These are phyloP conservation scores for Penaeus vannamei DNA, from an alignment of 1,140 invertebrate genomes.

Conservation along the genomic window DNA sequence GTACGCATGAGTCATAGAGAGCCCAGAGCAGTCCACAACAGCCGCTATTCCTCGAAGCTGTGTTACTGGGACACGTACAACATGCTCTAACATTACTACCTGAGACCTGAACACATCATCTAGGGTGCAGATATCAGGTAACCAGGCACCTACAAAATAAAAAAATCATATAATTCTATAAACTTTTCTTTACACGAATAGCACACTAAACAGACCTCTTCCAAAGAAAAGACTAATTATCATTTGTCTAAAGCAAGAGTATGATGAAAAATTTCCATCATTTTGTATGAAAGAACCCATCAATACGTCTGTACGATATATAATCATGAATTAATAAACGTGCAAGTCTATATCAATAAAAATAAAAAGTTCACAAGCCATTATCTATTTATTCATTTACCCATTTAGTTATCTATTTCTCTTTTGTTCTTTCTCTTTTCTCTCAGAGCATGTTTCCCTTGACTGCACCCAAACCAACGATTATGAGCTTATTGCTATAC, in stretches of 20 bases:
- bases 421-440: background rate
- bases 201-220: too few species aligned
- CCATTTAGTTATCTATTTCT: background rate
- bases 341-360: background rate
- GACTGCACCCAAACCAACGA: too few species aligned
- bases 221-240: too few species aligned
- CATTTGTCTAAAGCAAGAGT: too few species aligned
- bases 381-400: background rate
- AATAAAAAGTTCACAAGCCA: too few species aligned
- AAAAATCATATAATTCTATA: background rate
- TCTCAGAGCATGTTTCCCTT: background rate
- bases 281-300: too few species aligned
- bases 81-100: constrained; percentile 64
- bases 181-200: background rate
- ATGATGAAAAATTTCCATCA: too few species aligned
- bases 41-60: constrained; percentile 64
- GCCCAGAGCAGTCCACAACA: constrained; percentile 65
- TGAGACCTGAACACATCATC: constrained; percentile 66
- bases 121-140: constrained; percentile 46
- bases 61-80: constrained; percentile 62
- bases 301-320: background rate
- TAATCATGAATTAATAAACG: background rate
- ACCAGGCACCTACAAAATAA: constrained; percentile 57
- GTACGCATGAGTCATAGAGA: constrained; percentile 63
- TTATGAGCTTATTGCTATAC: background rate